Evolutionary conservation across 30 jellyfish, hydroid and myxozoan genomes (phyloP), one percentile per base, ranked within the genome.

Genomic region (Pelagia noctiluca): DNA sequence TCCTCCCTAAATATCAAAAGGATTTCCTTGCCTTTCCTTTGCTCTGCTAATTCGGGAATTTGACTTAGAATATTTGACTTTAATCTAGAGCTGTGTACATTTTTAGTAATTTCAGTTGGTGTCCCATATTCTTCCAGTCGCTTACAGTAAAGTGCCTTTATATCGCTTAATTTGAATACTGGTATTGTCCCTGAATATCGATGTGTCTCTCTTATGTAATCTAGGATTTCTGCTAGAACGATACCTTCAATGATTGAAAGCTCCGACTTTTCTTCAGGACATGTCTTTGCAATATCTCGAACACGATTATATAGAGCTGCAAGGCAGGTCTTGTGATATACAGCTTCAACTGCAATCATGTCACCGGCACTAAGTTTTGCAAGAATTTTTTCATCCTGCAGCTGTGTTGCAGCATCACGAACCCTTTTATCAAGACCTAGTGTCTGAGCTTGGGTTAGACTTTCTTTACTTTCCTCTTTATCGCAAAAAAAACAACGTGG

Each of bases 301-400:
- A 67, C n/a, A 0, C 85, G 48, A 23, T 72, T 72, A 34, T 72
- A 72, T n/a, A 72, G 54, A 0, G 50, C 49, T 5, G 50, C 49
- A n/a, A n/a, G n/a, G n/a, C n/a, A 0, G 0, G 75, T 24, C 21
- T 72, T 46, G 25, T 72, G 85, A 3, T 72, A 72, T 0, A 72
- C 50, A 23, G 85, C 85, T 23, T 72, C 85, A 0, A 36, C 85
- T 0, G 85, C 65, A 33, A 33, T 35, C 28, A 72, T 2, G 21
- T 72, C 75, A 18, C 85, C 72, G 2, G 4, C 85, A 3, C 85
- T 72, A 0, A 72, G 19, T n/a, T 46, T 8, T 0, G 85, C 85
- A 0, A 72, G 50, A 33, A 72, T 7, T 7, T 50, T 72, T 23
- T 72, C 49, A 3, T 72, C 85, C 0, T 22, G 16, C 1, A 72